A percentile compares a stretch with the other conserved stretches of the same genome.
Evolutionary conservation across 2,797 vertebrate genomes (phyloP).

Genomic region (Pogonophryne albipinna): DNA sequence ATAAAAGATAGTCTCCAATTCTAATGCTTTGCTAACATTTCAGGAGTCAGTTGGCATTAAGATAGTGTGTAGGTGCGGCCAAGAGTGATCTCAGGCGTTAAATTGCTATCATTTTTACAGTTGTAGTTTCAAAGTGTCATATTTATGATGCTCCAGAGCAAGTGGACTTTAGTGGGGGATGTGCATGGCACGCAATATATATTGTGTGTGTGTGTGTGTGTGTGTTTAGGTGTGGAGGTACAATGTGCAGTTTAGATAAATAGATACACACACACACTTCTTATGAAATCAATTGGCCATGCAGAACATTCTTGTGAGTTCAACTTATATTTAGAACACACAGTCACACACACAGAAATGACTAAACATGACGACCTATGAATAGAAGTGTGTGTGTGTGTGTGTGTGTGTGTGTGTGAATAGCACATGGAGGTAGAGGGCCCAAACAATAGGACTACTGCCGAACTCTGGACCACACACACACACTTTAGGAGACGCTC

Average conservation of each 20-base stretch:
- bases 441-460: neutral
- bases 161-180: slow-evolving; percentile 51
- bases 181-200: slow-evolving; percentile 15
- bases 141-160: slow-evolving; percentile 48
- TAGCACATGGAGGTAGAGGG: neutral
- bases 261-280: slow-evolving; percentile 2
- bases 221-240: neutral
- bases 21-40: neutral
- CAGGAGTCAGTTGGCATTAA: neutral
- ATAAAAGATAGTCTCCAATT: neutral
- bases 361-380: slow-evolving; percentile 5
- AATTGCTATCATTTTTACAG: slow-evolving; percentile 25
- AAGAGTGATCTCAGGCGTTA: neutral
- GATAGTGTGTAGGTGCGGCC: neutral
- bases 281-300: slow-evolving; percentile 26
- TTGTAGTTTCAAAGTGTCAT: slow-evolving; percentile 40
- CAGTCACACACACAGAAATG: slow-evolving; percentile 7
- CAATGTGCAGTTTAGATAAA: neutral
- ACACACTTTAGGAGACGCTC: neutral
- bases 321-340: slow-evolving; percentile 81
- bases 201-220: neutral
- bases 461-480: slow-evolving; percentile 1
- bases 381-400: neutral
- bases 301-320: slow-evolving; percentile 74
- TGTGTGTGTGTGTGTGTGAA: neutral